A percentile compares a stretch with the other conserved stretches of the same genome.
phyloP scores from a whole-genome alignment of 2,888 invertebrate species.

The Kryphioiulus occultus region DNA sequence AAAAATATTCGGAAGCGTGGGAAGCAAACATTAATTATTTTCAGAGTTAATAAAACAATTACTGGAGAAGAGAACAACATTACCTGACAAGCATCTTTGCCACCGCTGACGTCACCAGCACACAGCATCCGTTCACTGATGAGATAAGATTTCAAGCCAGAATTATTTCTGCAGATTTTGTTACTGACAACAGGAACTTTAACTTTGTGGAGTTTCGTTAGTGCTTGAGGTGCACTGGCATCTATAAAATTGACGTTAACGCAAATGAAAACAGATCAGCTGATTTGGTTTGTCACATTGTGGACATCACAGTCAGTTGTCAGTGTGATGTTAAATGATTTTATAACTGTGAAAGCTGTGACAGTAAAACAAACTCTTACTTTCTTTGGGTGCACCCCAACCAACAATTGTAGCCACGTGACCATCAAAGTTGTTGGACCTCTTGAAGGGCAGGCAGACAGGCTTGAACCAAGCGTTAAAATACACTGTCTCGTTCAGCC shows the following conservation, averaged over 20 bases:
- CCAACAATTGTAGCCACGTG: slow-evolving; percentile 32
- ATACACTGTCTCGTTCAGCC: slow-evolving; percentile 9
- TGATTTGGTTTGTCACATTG: too few species aligned
- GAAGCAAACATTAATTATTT: too few species aligned
- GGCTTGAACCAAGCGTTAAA: slow-evolving; percentile 47
- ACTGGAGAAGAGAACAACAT: not conserved
- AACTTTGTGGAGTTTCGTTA: slow-evolving; percentile 45
- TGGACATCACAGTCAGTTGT: too few species aligned
- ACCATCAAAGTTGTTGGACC: not conserved
- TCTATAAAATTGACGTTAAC: slow-evolving; percentile 47
- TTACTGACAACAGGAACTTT: slow-evolving; percentile 48
- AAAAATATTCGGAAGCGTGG: too few species aligned
- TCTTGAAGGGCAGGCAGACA: slow-evolving; percentile 46
- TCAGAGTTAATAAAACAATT: too few species aligned
- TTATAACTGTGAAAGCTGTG: too few species aligned
- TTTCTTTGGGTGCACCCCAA: not conserved
- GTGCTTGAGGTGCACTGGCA: not conserved
- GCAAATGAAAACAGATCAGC: too few species aligned
- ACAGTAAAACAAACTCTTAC: not conserved
- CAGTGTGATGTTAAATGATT: too few species aligned
- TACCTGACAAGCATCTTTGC: slow-evolving; percentile 51
- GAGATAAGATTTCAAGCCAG: slow-evolving; percentile 11
- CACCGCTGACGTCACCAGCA: slow-evolving; percentile 47
- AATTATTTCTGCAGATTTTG: slow-evolving; percentile 29
- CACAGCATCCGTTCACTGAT: slow-evolving; percentile 50